phyloP scores from a whole-genome alignment of 2,888 invertebrate genomes.

The Aleiodes leptofemur region DNA sequence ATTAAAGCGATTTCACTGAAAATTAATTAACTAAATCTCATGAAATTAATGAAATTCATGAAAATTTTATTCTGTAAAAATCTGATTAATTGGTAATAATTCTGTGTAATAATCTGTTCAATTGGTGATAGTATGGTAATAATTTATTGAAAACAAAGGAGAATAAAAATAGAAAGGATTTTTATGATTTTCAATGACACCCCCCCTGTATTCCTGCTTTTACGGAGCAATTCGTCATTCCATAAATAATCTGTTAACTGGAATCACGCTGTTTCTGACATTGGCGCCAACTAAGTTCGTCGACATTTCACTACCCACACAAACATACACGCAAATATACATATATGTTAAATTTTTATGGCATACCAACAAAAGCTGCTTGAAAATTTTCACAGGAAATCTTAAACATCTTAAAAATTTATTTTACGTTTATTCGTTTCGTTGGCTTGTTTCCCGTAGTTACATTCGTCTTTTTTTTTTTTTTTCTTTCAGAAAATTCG shows the following conservation, averaged over 20 bases:
- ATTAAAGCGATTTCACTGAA: too few relatives aligned
- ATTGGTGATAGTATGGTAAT: too few relatives aligned
- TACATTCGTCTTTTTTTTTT: neutral
- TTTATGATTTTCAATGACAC: constrained; percentile 17
- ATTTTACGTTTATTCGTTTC: constrained; percentile 29
- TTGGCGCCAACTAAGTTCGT: constrained; percentile 54
- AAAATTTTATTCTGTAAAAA: too few relatives aligned
- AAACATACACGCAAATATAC: neutral
- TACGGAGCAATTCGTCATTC: constrained; percentile 16
- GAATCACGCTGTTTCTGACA: constrained; percentile 53
- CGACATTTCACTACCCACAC: constrained; percentile 18
- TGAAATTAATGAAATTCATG: neutral
- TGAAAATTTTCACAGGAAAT: constrained; percentile 22
- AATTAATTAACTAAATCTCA: too few relatives aligned
- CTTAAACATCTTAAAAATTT: constrained; percentile 31
- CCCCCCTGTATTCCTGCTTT: constrained; percentile 9
- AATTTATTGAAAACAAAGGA: too few relatives aligned
- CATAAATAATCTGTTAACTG: constrained; percentile 36
- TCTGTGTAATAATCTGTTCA: too few relatives aligned
- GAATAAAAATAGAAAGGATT: neutral
- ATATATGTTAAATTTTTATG: neutral
- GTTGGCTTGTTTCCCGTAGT: constrained; percentile 19
- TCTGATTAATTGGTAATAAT: too few relatives aligned
- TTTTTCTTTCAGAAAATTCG: neutral
- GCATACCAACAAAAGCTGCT: constrained; percentile 11